These are phyloP conservation scores for Ptychadena robeensis DNA, from an alignment of 2,797 vertebrate genomes.

Conservation along the genomic window DNA sequence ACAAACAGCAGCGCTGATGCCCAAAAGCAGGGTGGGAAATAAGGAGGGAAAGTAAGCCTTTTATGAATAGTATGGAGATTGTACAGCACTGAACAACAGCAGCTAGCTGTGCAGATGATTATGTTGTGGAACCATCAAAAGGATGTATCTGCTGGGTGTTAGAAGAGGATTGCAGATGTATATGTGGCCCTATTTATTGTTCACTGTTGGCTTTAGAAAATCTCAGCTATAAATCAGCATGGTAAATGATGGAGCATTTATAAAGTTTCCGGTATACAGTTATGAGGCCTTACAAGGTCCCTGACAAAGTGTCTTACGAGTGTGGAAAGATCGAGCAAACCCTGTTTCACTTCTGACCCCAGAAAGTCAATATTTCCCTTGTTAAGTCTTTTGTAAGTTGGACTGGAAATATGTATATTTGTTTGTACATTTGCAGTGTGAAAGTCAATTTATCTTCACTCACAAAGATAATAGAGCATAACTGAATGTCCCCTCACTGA, in stretches of 20 bases:
- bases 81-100: too few species aligned
- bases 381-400: slow-evolving; percentile 40
- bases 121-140: too few species aligned
- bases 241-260: neutral
- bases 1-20: too few species aligned
- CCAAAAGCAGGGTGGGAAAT: too few species aligned
- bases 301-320: slow-evolving; percentile 13
- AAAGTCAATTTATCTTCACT: slow-evolving; percentile 45
- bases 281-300: neutral
- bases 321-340: slow-evolving; percentile 29
- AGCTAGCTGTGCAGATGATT: too few species aligned
- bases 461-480: slow-evolving; percentile 30
- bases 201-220: neutral
- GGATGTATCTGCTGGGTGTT: too few species aligned
- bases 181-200: too few species aligned
- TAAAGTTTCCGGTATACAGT: neutral
- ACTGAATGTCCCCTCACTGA: slow-evolving; percentile 8
- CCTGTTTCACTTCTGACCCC: slow-evolving; percentile 47
- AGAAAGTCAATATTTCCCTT: slow-evolving; percentile 51
- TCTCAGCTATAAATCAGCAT: neutral
- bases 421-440: slow-evolving; percentile 38
- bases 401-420: slow-evolving; percentile 55
- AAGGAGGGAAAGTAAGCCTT: too few species aligned
- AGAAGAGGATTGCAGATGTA: too few species aligned
- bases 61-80: too few species aligned